Conservation (phyloP, 2,113 vertebrate species). For the Zosterops borbonicus region DNA sequence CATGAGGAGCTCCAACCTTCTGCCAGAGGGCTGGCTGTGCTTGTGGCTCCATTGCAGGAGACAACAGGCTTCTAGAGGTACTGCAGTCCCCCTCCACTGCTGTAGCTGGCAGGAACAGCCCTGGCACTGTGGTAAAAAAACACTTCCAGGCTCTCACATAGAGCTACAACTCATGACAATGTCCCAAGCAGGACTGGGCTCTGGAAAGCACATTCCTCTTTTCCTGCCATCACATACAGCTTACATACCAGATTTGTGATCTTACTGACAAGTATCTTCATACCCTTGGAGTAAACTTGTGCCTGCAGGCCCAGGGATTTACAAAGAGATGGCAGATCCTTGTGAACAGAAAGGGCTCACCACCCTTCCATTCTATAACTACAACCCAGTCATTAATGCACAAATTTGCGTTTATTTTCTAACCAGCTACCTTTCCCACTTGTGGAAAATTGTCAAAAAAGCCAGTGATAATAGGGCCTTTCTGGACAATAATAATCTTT, state of each 20-base stretch:
- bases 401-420: not conserved
- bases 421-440: not conserved
- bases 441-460: not conserved
- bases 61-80: not conserved
- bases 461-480: not conserved
- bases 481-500: not conserved
- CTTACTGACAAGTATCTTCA: not conserved
- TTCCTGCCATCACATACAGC: not conserved
- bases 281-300: not conserved
- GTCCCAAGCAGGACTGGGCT: not conserved
- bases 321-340: not conserved
- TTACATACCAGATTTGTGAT: rapidly evolving
- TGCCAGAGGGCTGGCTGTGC: not conserved
- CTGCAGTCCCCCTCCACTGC: not conserved
- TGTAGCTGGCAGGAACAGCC: not conserved
- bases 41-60: not conserved
- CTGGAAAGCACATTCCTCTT: not conserved
- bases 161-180: not conserved
- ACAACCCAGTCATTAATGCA: not conserved
- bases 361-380: not conserved
- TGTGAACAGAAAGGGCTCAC: not conserved
- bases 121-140: not conserved
- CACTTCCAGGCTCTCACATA: not conserved
- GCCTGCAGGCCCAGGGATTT: not conserved
- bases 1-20: rapidly evolving